Percentiles rank a stretch among this genome's conserved stretches.
These are phyloP conservation scores for Drosophila kanekoi DNA, from an alignment of 2,888 invertebrate species.

Conservation along the genomic window DNA sequence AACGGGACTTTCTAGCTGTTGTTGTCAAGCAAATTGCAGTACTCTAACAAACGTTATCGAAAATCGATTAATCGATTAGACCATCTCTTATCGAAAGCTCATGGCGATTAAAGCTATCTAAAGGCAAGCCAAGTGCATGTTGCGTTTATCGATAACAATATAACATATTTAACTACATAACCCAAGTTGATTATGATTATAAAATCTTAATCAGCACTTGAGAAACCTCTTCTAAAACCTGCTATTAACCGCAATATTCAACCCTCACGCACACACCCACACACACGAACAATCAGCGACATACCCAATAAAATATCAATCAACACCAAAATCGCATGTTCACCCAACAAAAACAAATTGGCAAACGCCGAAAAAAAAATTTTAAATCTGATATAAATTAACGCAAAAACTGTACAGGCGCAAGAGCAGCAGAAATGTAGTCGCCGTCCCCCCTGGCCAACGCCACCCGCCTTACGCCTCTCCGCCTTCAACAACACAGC, in stretches of 20 bases:
- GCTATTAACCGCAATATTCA: constrained; percentile 27
- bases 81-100: not conserved
- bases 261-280: constrained; percentile 19
- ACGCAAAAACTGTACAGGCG: constrained; percentile 38
- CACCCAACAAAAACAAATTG: constrained; percentile 31
- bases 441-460: not conserved
- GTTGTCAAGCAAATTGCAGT: constrained; percentile 18
- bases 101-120: not conserved
- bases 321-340: constrained; percentile 46
- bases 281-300: not conserved
- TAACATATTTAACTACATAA: constrained; percentile 7
- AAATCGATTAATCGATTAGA: constrained; percentile 21
- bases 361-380: constrained; percentile 25
- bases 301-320: constrained; percentile 45
- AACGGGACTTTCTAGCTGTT: constrained; percentile 31
- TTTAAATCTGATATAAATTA: constrained; percentile 50
- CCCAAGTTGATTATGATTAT: constrained; percentile 16
- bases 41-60: constrained; percentile 25
- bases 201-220: constrained; percentile 16
- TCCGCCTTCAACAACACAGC: constrained; percentile 23
- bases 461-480: not conserved
- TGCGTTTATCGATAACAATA: constrained; percentile 9
- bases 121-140: not conserved
- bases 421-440: constrained; percentile 37
- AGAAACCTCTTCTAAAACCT: constrained; percentile 16